Conservation (phyloP, 1,140 invertebrate genomes). For the Agrypnia vestita region DNA sequence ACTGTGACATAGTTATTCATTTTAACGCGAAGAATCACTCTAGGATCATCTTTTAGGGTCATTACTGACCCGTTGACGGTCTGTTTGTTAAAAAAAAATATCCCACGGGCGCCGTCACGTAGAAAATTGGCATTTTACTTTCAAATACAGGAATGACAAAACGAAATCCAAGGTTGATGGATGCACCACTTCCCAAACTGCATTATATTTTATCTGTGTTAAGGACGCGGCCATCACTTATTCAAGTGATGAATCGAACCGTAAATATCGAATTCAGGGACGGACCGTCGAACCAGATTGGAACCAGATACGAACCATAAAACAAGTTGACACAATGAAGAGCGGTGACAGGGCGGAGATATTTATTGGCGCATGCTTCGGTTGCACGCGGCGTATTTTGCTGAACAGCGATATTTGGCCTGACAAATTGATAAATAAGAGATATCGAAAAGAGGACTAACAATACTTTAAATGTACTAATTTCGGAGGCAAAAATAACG, state of each 20-base stretch:
- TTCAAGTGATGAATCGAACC: no score
- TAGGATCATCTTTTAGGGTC: no score
- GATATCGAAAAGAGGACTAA: no score
- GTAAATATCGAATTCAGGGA: neutral
- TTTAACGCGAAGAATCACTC: no score
- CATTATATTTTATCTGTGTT: neutral
- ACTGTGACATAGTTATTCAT: no score
- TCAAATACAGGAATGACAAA: neutral
- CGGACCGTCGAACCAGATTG: neutral
- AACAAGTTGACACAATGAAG: slow-evolving; percentile 37
- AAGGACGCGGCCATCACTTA: no score
- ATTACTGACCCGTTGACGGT: no score
- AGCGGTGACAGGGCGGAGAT: slow-evolving; percentile 7
- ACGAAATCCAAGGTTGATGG: neutral
- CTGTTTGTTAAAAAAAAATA: no score
- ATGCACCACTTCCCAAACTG: neutral
- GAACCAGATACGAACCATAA: slow-evolving; percentile 26
- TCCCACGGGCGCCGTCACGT: neutral
- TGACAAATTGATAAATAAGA: no score
- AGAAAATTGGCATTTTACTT: slow-evolving; percentile 11
- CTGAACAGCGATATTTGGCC: no score
- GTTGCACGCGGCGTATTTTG: neutral
- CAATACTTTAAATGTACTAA: no score
- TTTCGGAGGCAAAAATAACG: no score
- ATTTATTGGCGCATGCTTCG: slow-evolving; percentile 18